These are phyloP conservation scores for Nibea albiflora DNA, from an alignment of 2,113 vertebrate species.

Conservation along the genomic window DNA sequence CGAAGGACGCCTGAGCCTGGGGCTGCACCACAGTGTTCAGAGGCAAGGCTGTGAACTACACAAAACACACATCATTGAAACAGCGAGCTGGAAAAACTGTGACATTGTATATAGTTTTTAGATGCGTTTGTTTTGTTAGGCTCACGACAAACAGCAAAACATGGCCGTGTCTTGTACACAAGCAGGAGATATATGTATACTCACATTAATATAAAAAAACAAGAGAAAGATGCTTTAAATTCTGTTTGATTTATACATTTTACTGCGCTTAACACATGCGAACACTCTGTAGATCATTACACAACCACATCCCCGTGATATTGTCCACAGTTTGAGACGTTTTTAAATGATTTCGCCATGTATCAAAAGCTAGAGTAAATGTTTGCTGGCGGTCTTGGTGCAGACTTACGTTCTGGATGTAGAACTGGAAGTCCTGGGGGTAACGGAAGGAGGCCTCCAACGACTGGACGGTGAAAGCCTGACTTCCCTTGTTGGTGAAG, in stretches of 20 bases:
- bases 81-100: not conserved
- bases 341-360: not conserved
- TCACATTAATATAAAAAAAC: too few relatives aligned
- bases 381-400: not conserved
- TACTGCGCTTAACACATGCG: not conserved
- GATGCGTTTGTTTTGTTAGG: too few relatives aligned
- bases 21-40: conserved; percentile 80
- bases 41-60: conserved; percentile 84
- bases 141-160: too few relatives aligned
- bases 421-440: conserved; percentile 86
- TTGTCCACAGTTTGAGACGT: not conserved
- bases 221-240: too few relatives aligned
- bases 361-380: not conserved
- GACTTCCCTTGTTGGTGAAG: conserved; percentile 84
- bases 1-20: conserved; percentile 83
- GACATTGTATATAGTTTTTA: not conserved
- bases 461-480: conserved; percentile 81
- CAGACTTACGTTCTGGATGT: conserved; percentile 86
- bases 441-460: conserved; percentile 86
- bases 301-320: not conserved
- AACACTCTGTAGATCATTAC: not conserved
- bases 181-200: too few relatives aligned
- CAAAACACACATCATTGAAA: conserved; percentile 13
- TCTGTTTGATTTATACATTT: too few relatives aligned
- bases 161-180: too few relatives aligned